Conservation (phyloP, 2,113 vertebrate genomes). For the Rhinoptilus africanus region DNA sequence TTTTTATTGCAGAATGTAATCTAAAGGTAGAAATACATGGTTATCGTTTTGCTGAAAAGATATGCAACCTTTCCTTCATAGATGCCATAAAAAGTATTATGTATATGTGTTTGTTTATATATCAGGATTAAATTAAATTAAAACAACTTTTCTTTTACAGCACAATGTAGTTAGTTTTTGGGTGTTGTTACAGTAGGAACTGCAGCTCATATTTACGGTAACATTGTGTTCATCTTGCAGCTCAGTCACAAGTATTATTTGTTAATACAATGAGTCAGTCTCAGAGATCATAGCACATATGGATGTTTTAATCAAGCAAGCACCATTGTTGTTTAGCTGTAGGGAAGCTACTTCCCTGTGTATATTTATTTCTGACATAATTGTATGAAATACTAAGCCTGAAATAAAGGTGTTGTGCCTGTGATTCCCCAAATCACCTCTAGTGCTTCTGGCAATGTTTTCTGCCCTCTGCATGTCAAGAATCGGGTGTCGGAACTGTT, state of each 20-base stretch:
- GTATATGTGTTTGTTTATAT: background rate
- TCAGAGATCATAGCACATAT: background rate
- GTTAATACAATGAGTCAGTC: background rate
- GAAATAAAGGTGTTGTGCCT: background rate
- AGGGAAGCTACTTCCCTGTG: background rate
- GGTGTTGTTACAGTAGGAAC: background rate
- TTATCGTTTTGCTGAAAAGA: background rate
- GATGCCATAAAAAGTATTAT: background rate
- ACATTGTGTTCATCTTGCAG: background rate
- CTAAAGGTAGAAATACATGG: background rate
- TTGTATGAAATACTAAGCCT: background rate
- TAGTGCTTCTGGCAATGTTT: slow-evolving; percentile 2
- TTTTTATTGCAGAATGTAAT: background rate
- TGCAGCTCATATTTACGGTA: background rate
- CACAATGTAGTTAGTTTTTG: background rate
- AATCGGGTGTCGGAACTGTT: background rate
- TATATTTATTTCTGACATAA: background rate
- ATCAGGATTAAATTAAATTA: background rate
- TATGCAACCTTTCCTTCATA: background rate
- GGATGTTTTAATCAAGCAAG: background rate
- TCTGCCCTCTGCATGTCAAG: background rate
- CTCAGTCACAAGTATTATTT: background rate
- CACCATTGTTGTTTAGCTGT: background rate
- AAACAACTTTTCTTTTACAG: background rate
- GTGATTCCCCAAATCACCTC: background rate